phyloP scores from a whole-genome alignment of 2,888 invertebrate species.

The Aleiodes testaceus region DNA sequence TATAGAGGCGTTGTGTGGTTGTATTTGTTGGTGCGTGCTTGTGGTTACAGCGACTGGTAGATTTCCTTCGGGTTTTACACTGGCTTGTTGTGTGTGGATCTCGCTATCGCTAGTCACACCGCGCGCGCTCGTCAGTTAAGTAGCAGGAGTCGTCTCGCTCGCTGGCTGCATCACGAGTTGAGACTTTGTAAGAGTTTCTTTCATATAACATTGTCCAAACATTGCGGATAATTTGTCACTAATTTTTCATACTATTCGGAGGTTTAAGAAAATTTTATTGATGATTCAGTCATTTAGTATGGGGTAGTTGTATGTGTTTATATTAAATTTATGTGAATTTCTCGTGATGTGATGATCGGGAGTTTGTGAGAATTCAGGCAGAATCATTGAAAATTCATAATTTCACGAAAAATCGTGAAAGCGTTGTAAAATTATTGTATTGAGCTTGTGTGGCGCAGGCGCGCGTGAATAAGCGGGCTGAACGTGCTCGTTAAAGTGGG shows the following conservation, averaged over 20 bases:
- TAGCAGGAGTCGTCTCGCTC: conserved; percentile 8
- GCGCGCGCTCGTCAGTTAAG: conserved; percentile 29
- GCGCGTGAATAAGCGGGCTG: conserved; percentile 34
- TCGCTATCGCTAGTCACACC: conserved; percentile 38
- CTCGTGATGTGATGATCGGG: too few species aligned
- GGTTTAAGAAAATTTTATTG: too few species aligned
- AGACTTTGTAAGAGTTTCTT: too few species aligned
- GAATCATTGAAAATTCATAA: too few species aligned
- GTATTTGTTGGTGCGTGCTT: conserved; percentile 29
- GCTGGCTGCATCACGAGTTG: too few species aligned
- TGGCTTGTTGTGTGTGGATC: conserved; percentile 10
- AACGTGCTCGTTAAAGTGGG: conserved; percentile 29
- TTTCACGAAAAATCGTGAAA: conserved; percentile 37
- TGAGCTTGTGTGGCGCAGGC: conserved; percentile 29
- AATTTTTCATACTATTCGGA: too few species aligned
- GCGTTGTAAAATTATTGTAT: conserved; percentile 11
- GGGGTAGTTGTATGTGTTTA: too few species aligned
- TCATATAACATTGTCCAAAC: too few species aligned
- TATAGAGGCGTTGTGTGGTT: conserved; percentile 30
- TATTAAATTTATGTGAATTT: too few species aligned
- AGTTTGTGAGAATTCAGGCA: too few species aligned
- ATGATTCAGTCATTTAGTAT: too few species aligned
- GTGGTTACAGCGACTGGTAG: conserved; percentile 10
- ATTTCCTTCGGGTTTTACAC: conserved; percentile 1
- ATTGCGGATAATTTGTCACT: too few species aligned